Conservation (phyloP, 2,888 invertebrate genomes). For the Sipha maydis region DNA sequence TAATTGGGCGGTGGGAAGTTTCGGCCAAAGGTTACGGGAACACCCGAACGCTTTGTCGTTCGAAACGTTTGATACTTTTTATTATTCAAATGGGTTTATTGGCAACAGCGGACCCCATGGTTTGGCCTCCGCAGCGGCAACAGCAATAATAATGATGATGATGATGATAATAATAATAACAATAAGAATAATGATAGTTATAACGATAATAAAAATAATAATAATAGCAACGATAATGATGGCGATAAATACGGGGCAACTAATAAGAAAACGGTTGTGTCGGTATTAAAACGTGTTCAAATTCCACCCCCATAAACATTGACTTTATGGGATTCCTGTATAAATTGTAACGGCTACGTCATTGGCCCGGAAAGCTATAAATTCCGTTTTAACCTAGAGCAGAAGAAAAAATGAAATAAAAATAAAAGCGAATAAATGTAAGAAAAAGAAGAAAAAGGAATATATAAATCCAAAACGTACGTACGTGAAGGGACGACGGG, state of each 20-base stretch:
- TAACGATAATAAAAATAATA: slow-evolving; percentile 15
- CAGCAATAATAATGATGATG: not conserved
- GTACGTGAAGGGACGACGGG: no score
- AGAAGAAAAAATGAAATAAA: not conserved
- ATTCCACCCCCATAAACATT: slow-evolving; percentile 58
- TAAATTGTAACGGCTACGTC: slow-evolving; percentile 46
- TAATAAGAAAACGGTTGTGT: slow-evolving; percentile 59
- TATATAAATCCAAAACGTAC: not conserved
- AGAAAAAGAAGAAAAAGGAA: not conserved
- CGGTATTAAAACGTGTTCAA: slow-evolving; percentile 59
- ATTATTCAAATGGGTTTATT: slow-evolving; percentile 33
- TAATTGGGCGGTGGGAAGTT: not conserved
- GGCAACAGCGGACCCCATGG: not conserved
- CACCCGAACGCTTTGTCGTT: not conserved
- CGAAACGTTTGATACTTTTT: not conserved
- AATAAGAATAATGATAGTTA: slow-evolving; percentile 21
- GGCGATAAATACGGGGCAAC: slow-evolving; percentile 45
- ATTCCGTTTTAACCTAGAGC: slow-evolving; percentile 50
- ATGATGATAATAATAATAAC: not conserved
- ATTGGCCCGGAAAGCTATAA: slow-evolving; percentile 57
- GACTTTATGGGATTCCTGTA: slow-evolving; percentile 60
- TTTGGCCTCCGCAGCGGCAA: not conserved
- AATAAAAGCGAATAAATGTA: not conserved
- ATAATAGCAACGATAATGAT: slow-evolving; percentile 42
- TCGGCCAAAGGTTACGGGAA: not conserved